Evolutionary conservation across 2,888 invertebrate species (phyloP), one percentile per base, ranked within the genome.

Genomic region (Automeris io): DNA sequence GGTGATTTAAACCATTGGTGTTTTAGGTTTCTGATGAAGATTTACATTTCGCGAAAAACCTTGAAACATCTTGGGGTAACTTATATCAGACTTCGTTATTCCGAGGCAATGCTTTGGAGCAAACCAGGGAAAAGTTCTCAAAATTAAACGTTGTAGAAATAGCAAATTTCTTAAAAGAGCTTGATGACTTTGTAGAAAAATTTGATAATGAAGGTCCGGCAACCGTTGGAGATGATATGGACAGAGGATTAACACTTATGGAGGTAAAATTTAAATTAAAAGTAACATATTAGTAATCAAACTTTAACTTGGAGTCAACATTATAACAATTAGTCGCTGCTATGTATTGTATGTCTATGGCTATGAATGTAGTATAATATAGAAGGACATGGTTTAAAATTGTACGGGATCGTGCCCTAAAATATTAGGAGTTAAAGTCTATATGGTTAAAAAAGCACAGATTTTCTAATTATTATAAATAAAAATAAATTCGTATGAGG

Each of bases 41-140:
- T 47, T 68, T 91, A 37, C 57, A 71, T 18, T 71, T 90, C 43
- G 87, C 91, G 0, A 85, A 90, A 58, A 83, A 80, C 41, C 71
- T 95, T 31, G 90, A 92, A 64, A 73, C 87, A 11, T 88, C 92
- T 1, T 95, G 94, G 94, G 89, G 91, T 41, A 82, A 85, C 2
- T 71, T 95, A 7, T 92, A 91, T 57, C 87, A 91, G 37, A 90
- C 91, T 0, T 91, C 92, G 0, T 64, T 94, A 4, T 93, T 91
- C 71, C 87, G 93, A 38, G 89, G 89, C 7, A 89, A 89, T 43
- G 91, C 91, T 1, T 71, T 95, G 23, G 92, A 93, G 59, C 90
- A 92, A 39, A 95, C 95, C n/a, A 96, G 95, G 65, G 92, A 92
- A 38, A 92, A 94, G 59, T 97, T 96, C 77, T 93, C 94, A 6